These are phyloP conservation scores for Petrolisthes manimaculis DNA, from an alignment of 2,888 invertebrate genomes.

Conservation along the genomic window DNA sequence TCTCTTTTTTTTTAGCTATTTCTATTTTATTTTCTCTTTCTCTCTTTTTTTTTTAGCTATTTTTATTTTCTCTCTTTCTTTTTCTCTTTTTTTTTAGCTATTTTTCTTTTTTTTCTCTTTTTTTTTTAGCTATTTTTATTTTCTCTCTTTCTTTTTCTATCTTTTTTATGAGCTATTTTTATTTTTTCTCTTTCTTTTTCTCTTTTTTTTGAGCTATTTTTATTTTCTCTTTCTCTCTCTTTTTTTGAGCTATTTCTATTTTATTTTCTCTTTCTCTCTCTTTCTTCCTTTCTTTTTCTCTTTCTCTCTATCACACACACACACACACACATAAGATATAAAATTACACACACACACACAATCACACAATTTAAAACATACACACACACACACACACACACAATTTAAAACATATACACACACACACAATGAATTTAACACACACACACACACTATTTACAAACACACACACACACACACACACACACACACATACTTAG, in stretches of 20 bases:
- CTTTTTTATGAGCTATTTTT: neutral
- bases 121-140: neutral
- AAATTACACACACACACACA: conserved; percentile 1
- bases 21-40: no score
- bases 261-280: neutral
- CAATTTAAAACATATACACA: neutral
- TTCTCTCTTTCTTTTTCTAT: neutral
- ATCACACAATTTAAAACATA: neutral
- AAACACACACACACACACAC: no score
- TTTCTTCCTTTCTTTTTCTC: neutral
- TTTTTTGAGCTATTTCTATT: no score
- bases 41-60: no score
- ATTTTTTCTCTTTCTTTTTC: no score
- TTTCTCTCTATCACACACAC: neutral
- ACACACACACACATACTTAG: no score
- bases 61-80: no score
- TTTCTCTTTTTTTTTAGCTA: neutral
- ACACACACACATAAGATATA: no score
- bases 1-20: no score
- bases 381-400: conserved; percentile 1
- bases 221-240: no score
- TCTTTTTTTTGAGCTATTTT: no score
- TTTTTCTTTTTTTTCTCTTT: neutral
- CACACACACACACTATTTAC: conserved; percentile 16
- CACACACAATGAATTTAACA: no score